Evolutionary conservation across 2,113 vertebrate species (phyloP).

Genomic region (Malurus alboscapulatus): DNA sequence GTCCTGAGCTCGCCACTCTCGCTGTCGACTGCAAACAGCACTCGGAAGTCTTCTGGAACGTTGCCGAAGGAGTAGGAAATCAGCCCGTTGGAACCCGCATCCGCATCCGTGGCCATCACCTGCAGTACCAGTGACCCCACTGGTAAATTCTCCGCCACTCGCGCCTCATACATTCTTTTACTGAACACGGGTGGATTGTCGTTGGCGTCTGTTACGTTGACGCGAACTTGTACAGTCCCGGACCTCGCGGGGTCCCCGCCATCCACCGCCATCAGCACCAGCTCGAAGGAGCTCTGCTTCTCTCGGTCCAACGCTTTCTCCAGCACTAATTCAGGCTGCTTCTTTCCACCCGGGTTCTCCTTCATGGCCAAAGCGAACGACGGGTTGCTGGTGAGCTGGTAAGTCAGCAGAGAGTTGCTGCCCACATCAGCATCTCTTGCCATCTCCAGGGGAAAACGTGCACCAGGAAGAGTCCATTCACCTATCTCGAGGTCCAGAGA

Average conservation of each 20-base stretch:
- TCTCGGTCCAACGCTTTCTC: accelerated
- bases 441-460: accelerated
- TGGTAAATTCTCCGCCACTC: accelerated
- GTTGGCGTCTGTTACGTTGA: accelerated
- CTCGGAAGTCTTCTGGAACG: too few relatives aligned
- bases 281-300: accelerated
- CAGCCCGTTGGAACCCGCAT: too few relatives aligned
- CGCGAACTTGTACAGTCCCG: accelerated
- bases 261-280: accelerated
- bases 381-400: accelerated
- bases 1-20: too few relatives aligned
- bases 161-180: accelerated
- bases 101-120: too few relatives aligned
- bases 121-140: accelerated
- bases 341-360: accelerated
- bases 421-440: constrained; percentile 42
- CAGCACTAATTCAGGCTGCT: accelerated
- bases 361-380: accelerated
- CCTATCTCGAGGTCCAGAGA: too few relatives aligned
- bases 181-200: not conserved
- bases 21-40: too few relatives aligned
- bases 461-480: not conserved
- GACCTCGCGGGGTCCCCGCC: accelerated
- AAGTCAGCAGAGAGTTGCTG: constrained; percentile 46
- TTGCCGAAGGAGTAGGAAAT: too few relatives aligned